Evolutionary conservation across 2,113 vertebrate species (phyloP), one percentile per base, ranked within the genome.

Genomic region (Rhipidura dahli): DNA sequence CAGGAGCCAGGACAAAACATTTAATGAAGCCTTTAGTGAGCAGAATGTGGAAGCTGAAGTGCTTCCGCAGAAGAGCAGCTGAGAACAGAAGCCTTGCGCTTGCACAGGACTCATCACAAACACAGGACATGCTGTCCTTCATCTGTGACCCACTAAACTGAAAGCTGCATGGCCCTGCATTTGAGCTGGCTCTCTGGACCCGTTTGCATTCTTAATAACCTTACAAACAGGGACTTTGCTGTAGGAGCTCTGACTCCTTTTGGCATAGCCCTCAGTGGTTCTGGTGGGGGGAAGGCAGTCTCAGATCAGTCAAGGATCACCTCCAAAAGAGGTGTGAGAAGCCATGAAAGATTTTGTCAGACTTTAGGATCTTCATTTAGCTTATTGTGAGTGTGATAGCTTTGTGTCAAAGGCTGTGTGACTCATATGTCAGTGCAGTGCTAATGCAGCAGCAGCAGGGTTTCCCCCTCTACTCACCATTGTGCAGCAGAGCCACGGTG

Each of bases 341-440:
- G 40, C 40, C 26, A 57, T 57, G 37, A 42, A 70, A 78, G 42
- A 56, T 50, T 86, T 59, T 71, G 10, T 57, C 30, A 33, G 37
- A 23, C 7, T 61, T 75, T 20, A 31, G 13, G 44, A 31, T 44
- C 26, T 66, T 77, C 2, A 0, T 79, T 81, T 83, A 57, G 24
- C 17, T 73, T 65, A 23, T 8, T 59, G 11, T n/a, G n/a, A 49
- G 31, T 28, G 14, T 4, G 33, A 33, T 7, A 64, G 16, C 42
- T 88, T 35, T 80, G 15, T 63, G 37, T 73, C 26, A 66, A 57
- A 89, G 50, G n/a, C 64, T 40, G 4, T 16, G 37, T 53, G 26
- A 17, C 27, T 59, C 0, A 0, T 14, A 5, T 3, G 9, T 69
- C 50, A n/a, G 44, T 28, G 22, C 60, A 28, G 28, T 30, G 17